Evolutionary conservation across 2,113 vertebrate species (phyloP), one percentile per base, ranked within the genome.

Genomic region (Leucopsar rothschildi): DNA sequence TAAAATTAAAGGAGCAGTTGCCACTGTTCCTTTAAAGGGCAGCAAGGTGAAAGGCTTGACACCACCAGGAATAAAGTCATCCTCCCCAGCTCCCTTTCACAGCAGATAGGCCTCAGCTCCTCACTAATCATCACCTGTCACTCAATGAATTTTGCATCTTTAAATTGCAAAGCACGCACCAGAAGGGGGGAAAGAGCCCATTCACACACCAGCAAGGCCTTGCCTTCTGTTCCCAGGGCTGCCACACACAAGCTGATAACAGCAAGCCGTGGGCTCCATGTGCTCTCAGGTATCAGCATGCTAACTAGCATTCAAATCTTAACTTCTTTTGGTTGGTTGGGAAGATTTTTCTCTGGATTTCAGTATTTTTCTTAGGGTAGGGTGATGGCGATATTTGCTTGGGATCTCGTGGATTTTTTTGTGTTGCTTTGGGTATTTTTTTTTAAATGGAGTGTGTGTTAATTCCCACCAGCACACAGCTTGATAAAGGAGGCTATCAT

Each of bases 121-220:
- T 82, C 25, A 16, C 88, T 96, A 96, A 97, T 96, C 79, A 84
- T 94, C 81, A 87, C 61, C 64, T 88, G 47, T 60, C 95, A 93
- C 86, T 92, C 75, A 61, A 61, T 49, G 27, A 86, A 3, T 96
- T 96, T 87, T 86, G 66, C 92, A 79, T 86, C 91, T 96, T 96
- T 96, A 95, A 96, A 88, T 44, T 96, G 93, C 94, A 78, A 96
- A 88, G 93, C 89, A 91, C 15, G 65, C 13, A 35, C 73, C 35
- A 28, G 86, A 86, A 86, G 16, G 0, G 3, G 12, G 35, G 31
- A 21, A 33, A 55, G 89, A 88, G 89, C 69, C 33, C 64, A 9
- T 75, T 45, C 42, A 78, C 47, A 84, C 66, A n/a, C 20, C 6
- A 82, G 73, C 79, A 50, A 27, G n/a, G 88, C 47, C 70, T 39